Evolutionary conservation across 2,113 vertebrate species (phyloP).

Genomic region (Canis aureus): DNA sequence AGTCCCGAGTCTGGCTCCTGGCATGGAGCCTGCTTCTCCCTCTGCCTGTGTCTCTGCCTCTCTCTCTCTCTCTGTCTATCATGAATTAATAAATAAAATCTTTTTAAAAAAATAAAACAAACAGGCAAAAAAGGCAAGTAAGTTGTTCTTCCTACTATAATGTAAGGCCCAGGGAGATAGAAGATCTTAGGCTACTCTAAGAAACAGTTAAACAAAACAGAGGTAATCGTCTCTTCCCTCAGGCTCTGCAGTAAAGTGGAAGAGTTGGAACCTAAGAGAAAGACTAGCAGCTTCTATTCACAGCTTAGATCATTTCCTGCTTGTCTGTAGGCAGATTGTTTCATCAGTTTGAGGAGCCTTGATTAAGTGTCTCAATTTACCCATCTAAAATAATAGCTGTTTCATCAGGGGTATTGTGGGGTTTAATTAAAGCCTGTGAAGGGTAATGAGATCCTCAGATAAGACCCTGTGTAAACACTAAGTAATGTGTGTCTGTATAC

Average conservation of each 20-base stretch:
- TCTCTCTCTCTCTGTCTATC: too few species aligned
- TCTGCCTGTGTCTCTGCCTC: too few species aligned
- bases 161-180: neutral
- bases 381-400: slow-evolving; percentile 75
- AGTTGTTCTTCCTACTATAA: neutral
- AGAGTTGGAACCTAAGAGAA: neutral
- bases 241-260: slow-evolving; percentile 48
- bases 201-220: neutral
- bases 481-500: slow-evolving; percentile 7
- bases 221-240: slow-evolving; percentile 72
- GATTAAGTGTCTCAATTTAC: slow-evolving; percentile 77
- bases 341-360: slow-evolving; percentile 66
- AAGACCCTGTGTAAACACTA: slow-evolving; percentile 69
- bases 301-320: slow-evolving; percentile 66
- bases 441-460: slow-evolving; percentile 78
- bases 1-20: too few species aligned
- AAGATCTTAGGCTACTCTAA: neutral
- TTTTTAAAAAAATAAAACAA: neutral
- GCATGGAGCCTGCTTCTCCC: too few species aligned
- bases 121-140: neutral
- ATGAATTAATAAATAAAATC: too few species aligned
- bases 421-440: slow-evolving; percentile 74
- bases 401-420: slow-evolving; percentile 64
- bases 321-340: slow-evolving; percentile 75
- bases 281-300: slow-evolving; percentile 24